Evolutionary conservation across 2,797 vertebrate species (phyloP).

Genomic region (Helicolenus hilgendorfi): DNA sequence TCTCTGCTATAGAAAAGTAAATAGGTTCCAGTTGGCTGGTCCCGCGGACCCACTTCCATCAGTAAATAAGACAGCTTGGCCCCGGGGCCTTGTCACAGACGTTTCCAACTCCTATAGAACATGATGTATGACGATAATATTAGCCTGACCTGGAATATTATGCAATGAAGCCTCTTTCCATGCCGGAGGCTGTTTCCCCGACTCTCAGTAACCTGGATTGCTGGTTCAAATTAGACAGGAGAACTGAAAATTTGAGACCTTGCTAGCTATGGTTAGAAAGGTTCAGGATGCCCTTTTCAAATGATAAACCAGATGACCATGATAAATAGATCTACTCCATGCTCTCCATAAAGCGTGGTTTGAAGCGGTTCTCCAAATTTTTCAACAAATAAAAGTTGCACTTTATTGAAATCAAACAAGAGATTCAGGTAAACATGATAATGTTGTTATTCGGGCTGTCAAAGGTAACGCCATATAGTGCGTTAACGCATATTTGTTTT

Average conservation of each 20-base stretch:
- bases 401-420: neutral
- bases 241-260: neutral
- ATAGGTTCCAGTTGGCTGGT: conserved; percentile 58
- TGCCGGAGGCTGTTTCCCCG: conserved; percentile 17
- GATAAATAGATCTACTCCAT: rapidly evolving
- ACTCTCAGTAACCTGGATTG: neutral
- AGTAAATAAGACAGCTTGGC: conserved; percentile 65
- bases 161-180: conserved; percentile 15
- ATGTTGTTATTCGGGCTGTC: neutral
- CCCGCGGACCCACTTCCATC: conserved; percentile 53
- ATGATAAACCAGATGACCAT: neutral
- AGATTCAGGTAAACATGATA: neutral
- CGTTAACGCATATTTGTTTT: rapidly evolving
- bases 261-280: neutral
- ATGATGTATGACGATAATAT: conserved; percentile 56
- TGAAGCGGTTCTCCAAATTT: neutral
- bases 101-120: conserved; percentile 46
- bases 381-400: neutral
- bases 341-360: neutral
- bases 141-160: conserved; percentile 45
- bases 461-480: rapidly evolving
- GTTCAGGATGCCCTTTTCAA: neutral
- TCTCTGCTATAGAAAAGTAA: conserved; percentile 49
- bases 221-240: neutral
- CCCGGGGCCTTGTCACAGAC: conserved; percentile 46